Conservation (phyloP, 2,888 invertebrate genomes). For the Toxonevra muliebris region DNA sequence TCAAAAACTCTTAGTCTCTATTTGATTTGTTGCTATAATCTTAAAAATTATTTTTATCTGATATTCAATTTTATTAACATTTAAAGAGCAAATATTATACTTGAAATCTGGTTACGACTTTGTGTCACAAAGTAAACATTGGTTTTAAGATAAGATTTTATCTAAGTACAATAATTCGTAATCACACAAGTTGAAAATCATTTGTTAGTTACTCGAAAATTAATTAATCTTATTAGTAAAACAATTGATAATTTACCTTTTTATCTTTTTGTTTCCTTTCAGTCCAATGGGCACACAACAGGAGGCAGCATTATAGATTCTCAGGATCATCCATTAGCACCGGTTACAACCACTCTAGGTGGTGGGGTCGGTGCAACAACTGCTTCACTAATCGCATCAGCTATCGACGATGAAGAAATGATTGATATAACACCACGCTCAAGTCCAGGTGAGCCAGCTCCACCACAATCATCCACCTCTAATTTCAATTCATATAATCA, state of each 20-base stretch:
- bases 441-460: constrained; percentile 57
- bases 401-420: constrained; percentile 71
- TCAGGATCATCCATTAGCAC: constrained; percentile 57
- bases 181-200: no score
- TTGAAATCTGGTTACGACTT: no score
- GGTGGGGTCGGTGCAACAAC: constrained; percentile 43
- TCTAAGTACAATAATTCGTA: no score
- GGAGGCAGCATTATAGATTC: constrained; percentile 38
- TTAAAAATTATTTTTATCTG: no score
- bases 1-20: no score
- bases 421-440: constrained; percentile 72
- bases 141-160: no score
- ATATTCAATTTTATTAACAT: no score
- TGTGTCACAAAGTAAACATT: no score
- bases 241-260: not conserved
- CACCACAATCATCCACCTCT: constrained; percentile 35
- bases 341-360: constrained; percentile 35
- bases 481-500: constrained; percentile 47
- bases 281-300: constrained; percentile 59
- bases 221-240: no score
- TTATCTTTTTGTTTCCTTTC: constrained; percentile 34
- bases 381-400: constrained; percentile 53
- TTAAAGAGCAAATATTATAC: no score
- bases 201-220: no score
- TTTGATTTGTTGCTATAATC: no score